Evolutionary conservation across 2,797 vertebrate species (phyloP), one percentile per base, ranked within the genome.

Genomic region (Lycodopsis pacificus): DNA sequence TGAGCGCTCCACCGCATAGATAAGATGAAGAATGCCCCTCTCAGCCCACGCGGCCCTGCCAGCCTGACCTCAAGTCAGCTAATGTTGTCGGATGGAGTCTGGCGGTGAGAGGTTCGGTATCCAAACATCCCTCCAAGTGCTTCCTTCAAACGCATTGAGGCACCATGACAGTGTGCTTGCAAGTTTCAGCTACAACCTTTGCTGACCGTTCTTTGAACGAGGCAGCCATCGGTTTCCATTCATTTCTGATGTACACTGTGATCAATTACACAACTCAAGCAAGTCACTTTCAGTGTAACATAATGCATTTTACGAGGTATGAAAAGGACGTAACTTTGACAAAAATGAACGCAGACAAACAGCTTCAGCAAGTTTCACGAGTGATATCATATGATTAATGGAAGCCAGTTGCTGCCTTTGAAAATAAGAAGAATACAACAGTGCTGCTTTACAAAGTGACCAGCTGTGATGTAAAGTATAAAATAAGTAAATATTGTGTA

Each of bases 1-100:
- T 4, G 69, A 79, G 73, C 2, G 32, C 78, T 80, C 38, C 66
- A 58, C 84, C 62, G 17, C 82, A 82, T 17, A 86, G 87, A 86
- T 87, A 86, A 84, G 78, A 73, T 19, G 70, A 67, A 65, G 73
- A 87, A 80, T 58, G 71, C 76, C 67, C 46, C 61, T 54, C 71
- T 84, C 22, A 61, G 77, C 79, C 27, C 42, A 2, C 27, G 20
- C 48, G 2, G 48, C 58, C 42, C 68, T 67, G 83, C 80, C 77
- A 84, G 65, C 27, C 48, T 68, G 73, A 87, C 80, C 78, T 89
- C 82, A 80, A 59, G 42, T 81, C 80, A 58, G 81, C 63, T 58
- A 76, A 82, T 7, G 66, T 11, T 67, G 79, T 85, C 77, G 70
- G 20, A 67, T 22, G n/a, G n/a, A 63, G 59, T 65, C 74, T 79